Evolutionary conservation across 1,140 invertebrate genomes (phyloP).

Genomic region (Papilio helenus): DNA sequence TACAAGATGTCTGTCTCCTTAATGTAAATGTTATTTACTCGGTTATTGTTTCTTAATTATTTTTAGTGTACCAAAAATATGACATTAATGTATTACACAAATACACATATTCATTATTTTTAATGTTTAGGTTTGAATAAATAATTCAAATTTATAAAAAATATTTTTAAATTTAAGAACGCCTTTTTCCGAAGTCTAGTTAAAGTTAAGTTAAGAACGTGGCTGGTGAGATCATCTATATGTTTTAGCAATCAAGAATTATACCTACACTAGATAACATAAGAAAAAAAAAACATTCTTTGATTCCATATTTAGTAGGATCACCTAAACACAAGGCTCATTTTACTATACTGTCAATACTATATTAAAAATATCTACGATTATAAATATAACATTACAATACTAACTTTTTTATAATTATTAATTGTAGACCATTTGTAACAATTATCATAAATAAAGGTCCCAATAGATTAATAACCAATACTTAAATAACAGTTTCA

Average conservation of each 20-base stretch:
- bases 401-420: not conserved
- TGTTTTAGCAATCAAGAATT: not conserved
- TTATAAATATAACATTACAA: not conserved
- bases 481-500: slow-evolving; percentile 13
- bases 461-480: not conserved
- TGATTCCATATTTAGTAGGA: not conserved
- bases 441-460: not conserved
- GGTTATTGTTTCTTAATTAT: not conserved
- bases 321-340: not conserved
- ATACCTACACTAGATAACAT: not conserved
- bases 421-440: slow-evolving; percentile 14
- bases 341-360: not conserved
- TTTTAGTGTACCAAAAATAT: not conserved
- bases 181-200: not conserved
- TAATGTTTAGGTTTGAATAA: too few relatives aligned
- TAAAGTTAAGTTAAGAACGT: slow-evolving; percentile 5
- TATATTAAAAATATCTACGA: not conserved
- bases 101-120: too few relatives aligned
- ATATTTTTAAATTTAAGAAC: not conserved
- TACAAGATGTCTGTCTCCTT: not conserved
- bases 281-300: not conserved
- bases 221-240: slow-evolving; percentile 3
- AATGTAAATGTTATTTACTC: not conserved
- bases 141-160: not conserved
- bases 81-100: not conserved